These are phyloP conservation scores for Araneus ventricosus DNA, from an alignment of 1,140 invertebrate species.

Conservation along the genomic window DNA sequence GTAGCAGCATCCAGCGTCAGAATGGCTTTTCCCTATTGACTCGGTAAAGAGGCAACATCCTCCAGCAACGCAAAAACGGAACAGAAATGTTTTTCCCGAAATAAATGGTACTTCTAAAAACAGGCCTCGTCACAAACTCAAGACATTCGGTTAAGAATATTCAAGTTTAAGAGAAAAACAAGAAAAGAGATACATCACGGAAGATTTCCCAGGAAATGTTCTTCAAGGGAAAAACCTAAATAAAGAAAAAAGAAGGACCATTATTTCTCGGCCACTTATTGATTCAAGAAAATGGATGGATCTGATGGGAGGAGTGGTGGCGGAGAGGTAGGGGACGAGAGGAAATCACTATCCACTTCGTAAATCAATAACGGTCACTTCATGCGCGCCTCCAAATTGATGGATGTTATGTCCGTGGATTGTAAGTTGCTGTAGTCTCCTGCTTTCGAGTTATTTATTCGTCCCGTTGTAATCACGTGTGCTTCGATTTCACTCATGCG, in stretches of 20 bases:
- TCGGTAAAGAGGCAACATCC: not conserved
- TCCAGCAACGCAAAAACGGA: not conserved
- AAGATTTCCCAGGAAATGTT: not conserved
- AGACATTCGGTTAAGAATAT: slow-evolving; percentile 10
- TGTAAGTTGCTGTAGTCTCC: not conserved
- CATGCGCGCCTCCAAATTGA: not conserved
- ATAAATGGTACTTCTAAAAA: slow-evolving; percentile 38
- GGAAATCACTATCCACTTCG: slow-evolving; percentile 20
- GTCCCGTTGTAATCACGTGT: not conserved
- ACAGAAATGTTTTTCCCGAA: not conserved
- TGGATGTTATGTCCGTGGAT: not conserved
- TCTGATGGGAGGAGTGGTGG: not conserved
- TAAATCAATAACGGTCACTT: slow-evolving; percentile 18
- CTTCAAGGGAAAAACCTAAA: not conserved
- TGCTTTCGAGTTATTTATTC: not conserved
- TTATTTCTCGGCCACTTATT: slow-evolving; percentile 12
- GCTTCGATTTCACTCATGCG: not conserved
- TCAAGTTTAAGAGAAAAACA: slow-evolving; percentile 9
- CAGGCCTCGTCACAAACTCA: not conserved
- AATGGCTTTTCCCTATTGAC: not conserved
- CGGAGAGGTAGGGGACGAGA: not conserved
- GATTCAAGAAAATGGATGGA: slow-evolving; percentile 22
- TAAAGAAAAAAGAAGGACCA: not conserved
- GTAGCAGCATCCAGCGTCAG: not conserved
- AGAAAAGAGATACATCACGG: not conserved